Percentiles rank a stretch among this genome's conserved stretches.
Conservation (phyloP, 2,113 vertebrate genomes). For the Synchiropus splendidus region DNA sequence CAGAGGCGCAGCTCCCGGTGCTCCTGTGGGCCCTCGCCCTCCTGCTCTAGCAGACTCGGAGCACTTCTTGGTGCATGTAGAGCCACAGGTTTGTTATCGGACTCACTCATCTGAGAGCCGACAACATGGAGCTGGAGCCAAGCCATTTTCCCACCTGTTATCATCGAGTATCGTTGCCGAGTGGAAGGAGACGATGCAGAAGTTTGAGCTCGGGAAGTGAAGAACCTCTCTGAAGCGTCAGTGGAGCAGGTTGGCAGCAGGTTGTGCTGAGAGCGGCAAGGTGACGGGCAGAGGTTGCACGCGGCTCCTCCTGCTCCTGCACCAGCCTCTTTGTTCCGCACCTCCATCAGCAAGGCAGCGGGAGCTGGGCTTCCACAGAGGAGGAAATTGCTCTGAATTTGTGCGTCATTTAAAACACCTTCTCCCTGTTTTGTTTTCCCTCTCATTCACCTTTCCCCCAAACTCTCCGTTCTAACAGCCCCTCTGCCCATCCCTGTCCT, state of each 20-base stretch:
- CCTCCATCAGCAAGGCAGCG: conserved; percentile 51
- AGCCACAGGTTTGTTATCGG: no score
- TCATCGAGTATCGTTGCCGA: no score
- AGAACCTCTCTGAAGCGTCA: not conserved
- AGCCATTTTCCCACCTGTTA: no score
- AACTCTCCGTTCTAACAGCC: conserved; percentile 43
- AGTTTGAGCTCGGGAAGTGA: no score
- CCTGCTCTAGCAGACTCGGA: no score
- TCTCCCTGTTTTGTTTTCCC: conserved; percentile 41
- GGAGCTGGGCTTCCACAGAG: conserved; percentile 57
- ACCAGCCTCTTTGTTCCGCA: conserved; percentile 40
- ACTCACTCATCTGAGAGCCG: no score
- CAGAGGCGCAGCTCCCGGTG: no score
- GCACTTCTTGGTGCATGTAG: no score
- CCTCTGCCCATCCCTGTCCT: conserved; percentile 40
- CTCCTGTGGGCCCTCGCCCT: no score
- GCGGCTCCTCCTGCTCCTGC: conserved; percentile 33
- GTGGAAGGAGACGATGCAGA: no score
- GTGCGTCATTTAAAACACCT: conserved; percentile 68
- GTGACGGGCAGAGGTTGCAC: conserved; percentile 53
- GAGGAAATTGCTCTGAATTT: conserved; percentile 69
- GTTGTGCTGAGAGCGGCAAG: conserved; percentile 35
- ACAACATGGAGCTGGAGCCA: no score
- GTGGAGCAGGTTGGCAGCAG: conserved; percentile 3
- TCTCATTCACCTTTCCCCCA: conserved; percentile 33